Evolutionary conservation across 2,113 vertebrate species (phyloP).

Genomic region (Cettia cetti): DNA sequence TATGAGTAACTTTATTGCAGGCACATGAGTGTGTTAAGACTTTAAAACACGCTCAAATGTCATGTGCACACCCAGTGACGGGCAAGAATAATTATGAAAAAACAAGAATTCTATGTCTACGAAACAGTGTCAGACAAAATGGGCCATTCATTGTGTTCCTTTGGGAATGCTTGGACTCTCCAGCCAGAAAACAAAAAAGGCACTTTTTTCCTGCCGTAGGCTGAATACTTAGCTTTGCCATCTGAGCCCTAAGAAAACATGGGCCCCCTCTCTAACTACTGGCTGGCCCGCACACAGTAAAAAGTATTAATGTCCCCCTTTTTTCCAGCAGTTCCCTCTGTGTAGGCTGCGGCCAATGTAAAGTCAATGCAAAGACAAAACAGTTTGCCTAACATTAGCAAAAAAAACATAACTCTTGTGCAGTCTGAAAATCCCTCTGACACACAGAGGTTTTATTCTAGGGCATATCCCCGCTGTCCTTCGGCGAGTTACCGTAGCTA

Average conservation of each 20-base stretch:
- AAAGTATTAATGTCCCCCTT: slow-evolving; percentile 89
- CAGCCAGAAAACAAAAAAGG: slow-evolving; percentile 93
- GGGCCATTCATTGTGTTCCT: slow-evolving; percentile 93
- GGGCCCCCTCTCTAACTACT: slow-evolving; percentile 87
- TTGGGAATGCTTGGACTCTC: slow-evolving; percentile 88
- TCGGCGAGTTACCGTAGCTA: slow-evolving; percentile 38
- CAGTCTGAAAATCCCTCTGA: slow-evolving; percentile 67
- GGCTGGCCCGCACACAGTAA: slow-evolving; percentile 88
- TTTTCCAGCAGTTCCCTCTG: slow-evolving; percentile 80
- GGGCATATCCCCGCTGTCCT: slow-evolving; percentile 39
- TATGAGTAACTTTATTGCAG: slow-evolving; percentile 87
- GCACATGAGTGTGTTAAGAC: slow-evolving; percentile 89
- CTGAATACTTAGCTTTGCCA: slow-evolving; percentile 99
- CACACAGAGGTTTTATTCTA: slow-evolving; percentile 68
- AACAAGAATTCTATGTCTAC: slow-evolving; percentile 88
- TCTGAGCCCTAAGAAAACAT: slow-evolving; percentile 98
- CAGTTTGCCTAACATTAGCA: slow-evolving; percentile 93
- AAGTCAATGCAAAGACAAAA: slow-evolving; percentile 97
- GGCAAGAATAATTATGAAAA: slow-evolving; percentile 85
- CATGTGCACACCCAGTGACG: slow-evolving; percentile 88
- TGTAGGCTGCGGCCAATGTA: slow-evolving; percentile 83
- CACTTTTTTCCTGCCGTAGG: slow-evolving; percentile 89
- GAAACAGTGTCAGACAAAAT: slow-evolving; percentile 84
- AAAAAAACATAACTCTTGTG: slow-evolving; percentile 67
- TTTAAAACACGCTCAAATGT: slow-evolving; percentile 88